Evolutionary conservation across 2,888 invertebrate species (phyloP).

Genomic region (Tanytarsus gracilentus): DNA sequence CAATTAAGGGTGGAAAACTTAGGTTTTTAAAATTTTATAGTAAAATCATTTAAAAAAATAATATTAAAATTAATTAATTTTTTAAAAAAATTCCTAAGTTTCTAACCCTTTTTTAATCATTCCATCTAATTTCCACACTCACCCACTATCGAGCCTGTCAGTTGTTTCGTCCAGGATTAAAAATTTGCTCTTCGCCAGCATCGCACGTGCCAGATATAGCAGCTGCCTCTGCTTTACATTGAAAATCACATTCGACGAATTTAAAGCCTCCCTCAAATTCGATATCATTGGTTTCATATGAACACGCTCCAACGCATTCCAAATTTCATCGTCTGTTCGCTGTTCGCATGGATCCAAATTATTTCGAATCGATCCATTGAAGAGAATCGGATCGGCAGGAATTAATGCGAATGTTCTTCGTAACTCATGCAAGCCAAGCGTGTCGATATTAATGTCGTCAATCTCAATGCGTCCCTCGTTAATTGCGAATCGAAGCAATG

Average conservation of each 20-base stretch:
- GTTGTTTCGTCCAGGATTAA: constrained; percentile 57
- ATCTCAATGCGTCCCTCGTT: constrained; percentile 28
- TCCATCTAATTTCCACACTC: too few species aligned
- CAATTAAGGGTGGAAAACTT: too few species aligned
- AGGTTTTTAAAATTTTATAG: too few species aligned
- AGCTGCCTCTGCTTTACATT: constrained; percentile 74
- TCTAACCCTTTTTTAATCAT: too few species aligned
- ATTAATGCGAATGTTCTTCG: constrained; percentile 53
- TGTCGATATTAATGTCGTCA: constrained; percentile 29
- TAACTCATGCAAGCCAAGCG: constrained; percentile 40
- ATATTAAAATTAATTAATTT: too few species aligned
- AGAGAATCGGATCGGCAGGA: constrained; percentile 60
- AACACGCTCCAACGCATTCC: constrained; percentile 66
- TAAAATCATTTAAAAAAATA: too few species aligned
- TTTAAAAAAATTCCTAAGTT: too few species aligned
- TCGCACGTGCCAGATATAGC: constrained; percentile 68
- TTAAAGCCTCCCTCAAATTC: constrained; percentile 48
- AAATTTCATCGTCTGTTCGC: constrained; percentile 58
- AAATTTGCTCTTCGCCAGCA: constrained; percentile 61
- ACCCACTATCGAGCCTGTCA: constrained; percentile 60
- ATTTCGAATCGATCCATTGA: constrained; percentile 54
- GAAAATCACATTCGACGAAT: constrained; percentile 64
- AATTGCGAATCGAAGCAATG: constrained; percentile 29
- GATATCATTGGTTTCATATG: constrained; percentile 61
- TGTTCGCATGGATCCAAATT: constrained; percentile 62